Evolutionary conservation across 2,888 invertebrate genomes (phyloP), one percentile per base, ranked within the genome.

Genomic region (Andrena bicolor): DNA sequence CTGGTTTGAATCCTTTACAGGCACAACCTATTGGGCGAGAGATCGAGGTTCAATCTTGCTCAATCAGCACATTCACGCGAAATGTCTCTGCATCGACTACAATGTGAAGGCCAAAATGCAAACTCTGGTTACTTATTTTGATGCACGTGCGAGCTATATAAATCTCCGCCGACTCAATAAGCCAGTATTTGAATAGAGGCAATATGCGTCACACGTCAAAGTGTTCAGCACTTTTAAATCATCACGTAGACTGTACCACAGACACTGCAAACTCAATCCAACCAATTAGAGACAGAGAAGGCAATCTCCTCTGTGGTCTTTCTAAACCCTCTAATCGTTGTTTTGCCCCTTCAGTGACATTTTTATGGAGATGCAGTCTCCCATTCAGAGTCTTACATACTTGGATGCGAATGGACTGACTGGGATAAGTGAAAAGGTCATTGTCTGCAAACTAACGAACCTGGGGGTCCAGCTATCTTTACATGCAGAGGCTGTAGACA

Each of bases 311-410:
- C 3, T 13, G 41, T 41, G 41, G 41, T 41, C 41, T 41, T 4
- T 16, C 13, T 41, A 41, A 41, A 41, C 41, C 41, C 41, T 41
- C 13, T 41, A 41, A 41, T 41, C 41, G 41, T 1, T 16, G 16
- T 1, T 41, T 41, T 41, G 13, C 13, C 4, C 5, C 41, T 41
- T 41, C 16, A 41, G 53, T 53, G 3, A 53, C n/a, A 53, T 69
- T 69, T 32, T 69, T 26, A 51, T 35, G 69, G 69, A 56, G 32
- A 56, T 35, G 56, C 35, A 16, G 68, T 49, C 23, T 30, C 68
- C 49, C 32, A 68, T 68, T 35, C 23, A 68, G 30, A 30, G 53
- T 32, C 68, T 68, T 68, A 53, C 51, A 35, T 16, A 68, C 32
- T 23, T 53, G 32, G 23, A 23, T 32, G 32, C 51, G 30, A 53